Evolutionary conservation across 2,888 invertebrate genomes (phyloP), one percentile per base, ranked within the genome.

Genomic region (Tuta absoluta): DNA sequence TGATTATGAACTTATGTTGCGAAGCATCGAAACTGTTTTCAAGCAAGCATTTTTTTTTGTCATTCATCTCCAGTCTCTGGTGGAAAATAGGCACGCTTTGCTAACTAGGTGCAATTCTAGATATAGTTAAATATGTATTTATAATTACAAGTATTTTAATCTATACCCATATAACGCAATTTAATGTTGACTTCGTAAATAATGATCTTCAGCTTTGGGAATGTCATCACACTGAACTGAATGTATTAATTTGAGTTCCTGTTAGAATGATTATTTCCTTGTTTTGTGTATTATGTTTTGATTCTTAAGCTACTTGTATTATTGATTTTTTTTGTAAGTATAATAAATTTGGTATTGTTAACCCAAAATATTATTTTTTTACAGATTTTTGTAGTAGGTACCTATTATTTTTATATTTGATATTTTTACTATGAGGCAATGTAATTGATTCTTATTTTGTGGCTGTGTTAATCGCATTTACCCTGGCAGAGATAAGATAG

Each of bases 401-500:
- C 49, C 4, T 45, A 45, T 14, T 45, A 21, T 49, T 49, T 53
- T 14, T 53, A 23, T 53, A 2, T 21, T 51, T 53, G 1, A 1
- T 48, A 24, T 53, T 53, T 23, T 23, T 11, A 41, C 12, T 53
- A 23, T 53, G 51, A 23, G 11, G 14, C 14, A 53, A 21, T 53
- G 23, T 49, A 49, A 2, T 49, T 49, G 23, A 49, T 49, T 49
- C 45, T 51, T 21, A 53, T 58, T 59, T 28, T 63, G 41, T 63
- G 63, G 63, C 63, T 63, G 63, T 63, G 63, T 63, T 63, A 23
- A 45, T 56, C 41, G 63, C 63, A 63, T 63, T 63, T 63, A 41
- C 41, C 10, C 17, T 23, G 37, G 59, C 41, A 12, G 59, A 59
- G 56, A 56, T 56, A 14, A 56, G 28, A 33, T 56, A n/a, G 11